Evolutionary conservation across 2,113 vertebrate genomes (phyloP), one percentile per base, ranked within the genome.

Genomic region (Bambusicola thoracicus): DNA sequence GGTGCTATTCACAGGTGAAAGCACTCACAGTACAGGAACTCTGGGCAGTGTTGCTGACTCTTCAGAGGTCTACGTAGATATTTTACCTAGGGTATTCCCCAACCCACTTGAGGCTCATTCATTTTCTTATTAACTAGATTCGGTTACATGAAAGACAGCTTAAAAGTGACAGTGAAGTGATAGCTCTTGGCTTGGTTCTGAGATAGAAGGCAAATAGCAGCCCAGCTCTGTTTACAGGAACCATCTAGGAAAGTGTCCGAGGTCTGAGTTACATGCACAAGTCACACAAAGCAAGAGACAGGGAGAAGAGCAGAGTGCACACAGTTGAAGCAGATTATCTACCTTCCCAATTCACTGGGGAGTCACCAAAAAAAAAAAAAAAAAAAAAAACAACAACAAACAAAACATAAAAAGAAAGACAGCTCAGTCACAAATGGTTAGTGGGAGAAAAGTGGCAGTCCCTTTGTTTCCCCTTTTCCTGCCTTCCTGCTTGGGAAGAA

Each of bases 291-390:
- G 97, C 97, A 91, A 94, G 75, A 94, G 84, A 93, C 79, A 72
- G 27, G 17, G 61, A 67, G 66, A 51, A 91, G 34, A 92, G 88
- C 90, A 88, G 91, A 96, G 77, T 68, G 93, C 93, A 95, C 92
- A 96, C 38, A 96, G 94, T 72, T 84, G 91, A 97, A 97, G 93
- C 95, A 93, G 82, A 44, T 97, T 96, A 96, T 97, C 97, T 97
- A 97, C 97, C 96, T 97, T 97, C 97, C 97, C 95, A 97, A 88
- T 94, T 97, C 96, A 93, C 96, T 97, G 96, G 88, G 90, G 96
- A 81, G 96, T 92, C 97, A 95, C 96, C 95, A 92, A 95, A 94
- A 94, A 93, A 87, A 36, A 43, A 34, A 48, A 22, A 24, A 11
- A 92, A 95, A 94, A 94, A 93, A 87, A 36, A 43, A 34, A 48